Evolutionary conservation across 2,113 vertebrate genomes (phyloP), one percentile per base, ranked within the genome.

Genomic region (Catharus minimus): DNA sequence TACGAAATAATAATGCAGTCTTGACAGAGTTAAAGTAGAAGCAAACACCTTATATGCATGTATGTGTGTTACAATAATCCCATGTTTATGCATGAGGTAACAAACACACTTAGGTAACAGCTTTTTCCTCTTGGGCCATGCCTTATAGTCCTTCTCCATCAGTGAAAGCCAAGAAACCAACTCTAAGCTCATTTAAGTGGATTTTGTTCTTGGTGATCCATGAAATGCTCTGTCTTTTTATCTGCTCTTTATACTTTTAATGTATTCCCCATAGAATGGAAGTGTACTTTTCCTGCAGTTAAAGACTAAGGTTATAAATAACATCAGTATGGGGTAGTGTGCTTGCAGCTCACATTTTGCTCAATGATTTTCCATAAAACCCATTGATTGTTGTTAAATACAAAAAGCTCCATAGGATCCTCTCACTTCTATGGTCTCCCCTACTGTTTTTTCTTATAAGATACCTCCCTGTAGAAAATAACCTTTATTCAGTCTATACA

Each of bases 191-290:
- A 98, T 98, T 98, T 99, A 98, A 98, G 98, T 98, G 98, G 98
- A 98, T 98, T 98, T 97, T 96, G 97, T 98, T 98, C 98, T 99
- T 98, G 98, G 98, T 98, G 98, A 98, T 98, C 98, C 98, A 98
- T 99, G 98, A 99, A 99, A 99, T 98, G 97, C 98, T 97, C 97
- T 97, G 98, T 98, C 98, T 98, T 98, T 98, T 98, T 98, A 98
- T 98, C 97, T 98, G 97, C 98, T 98, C 97, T 98, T 98, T 98
- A 98, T 98, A 98, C 98, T 98, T 98, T 98, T 99, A 98, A 99
- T 98, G 98, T 98, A 98, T 98, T 98, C 98, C 98, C 98, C 95
- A 96, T 97, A 98, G 98, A 98, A 98, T 83, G 89, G 95, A 97
- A 97, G 97, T 97, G 97, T 98, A 98, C 98, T 98, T 98, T 98